Evolutionary conservation across 2,888 invertebrate genomes (phyloP), one percentile per base, ranked within the genome.

Genomic region (Parnassius orleans): DNA sequence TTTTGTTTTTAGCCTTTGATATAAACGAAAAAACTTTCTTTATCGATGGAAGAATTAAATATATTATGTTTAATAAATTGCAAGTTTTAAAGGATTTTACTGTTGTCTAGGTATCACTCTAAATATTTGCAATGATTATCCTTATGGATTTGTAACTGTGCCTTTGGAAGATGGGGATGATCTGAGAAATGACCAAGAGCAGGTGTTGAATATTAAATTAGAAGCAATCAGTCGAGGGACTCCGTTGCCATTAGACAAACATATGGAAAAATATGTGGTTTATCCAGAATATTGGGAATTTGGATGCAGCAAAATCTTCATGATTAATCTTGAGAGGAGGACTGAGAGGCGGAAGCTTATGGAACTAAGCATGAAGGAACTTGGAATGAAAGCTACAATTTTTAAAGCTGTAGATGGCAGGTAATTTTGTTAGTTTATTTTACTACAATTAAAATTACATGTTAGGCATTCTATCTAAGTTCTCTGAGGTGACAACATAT

Each of bases 331-430:
- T 66, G 90, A 94, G 67, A 90, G 99, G 61, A 92, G 99, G 60
- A 93, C 94, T 0, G 97, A 98, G 74, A 92, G 98, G 64, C 89
- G 96, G 51, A 75, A 81, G 9, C 92, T 97, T 71, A 99, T 99
- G 99, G 83, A 94, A 61, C 78, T 90, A 47, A 94, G 95, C 65
- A 96, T 99, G 71, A 92, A 95, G 53, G 95, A 96, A 72, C 87
- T 99, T 0, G 98, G 98, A 0, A 90, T 99, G 72, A 92, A 95
- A n/a, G 95, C 93, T 1, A 94, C 94, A 59, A 79, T 93, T 60
- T 84, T 97, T n/a, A 93, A 95, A 65, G 99, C 98, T 2, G 94
- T 98, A 7, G 99, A 99, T 91, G 99, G 98, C 73, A 95, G 94
- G 96, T 96, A 87, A 67, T 65, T 73, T 51, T 61, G 10, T 33